A percentile compares a stretch with the other conserved stretches of the same genome.
Conservation (phyloP, 1,140 invertebrate species). For the Phymastichus coffea region DNA sequence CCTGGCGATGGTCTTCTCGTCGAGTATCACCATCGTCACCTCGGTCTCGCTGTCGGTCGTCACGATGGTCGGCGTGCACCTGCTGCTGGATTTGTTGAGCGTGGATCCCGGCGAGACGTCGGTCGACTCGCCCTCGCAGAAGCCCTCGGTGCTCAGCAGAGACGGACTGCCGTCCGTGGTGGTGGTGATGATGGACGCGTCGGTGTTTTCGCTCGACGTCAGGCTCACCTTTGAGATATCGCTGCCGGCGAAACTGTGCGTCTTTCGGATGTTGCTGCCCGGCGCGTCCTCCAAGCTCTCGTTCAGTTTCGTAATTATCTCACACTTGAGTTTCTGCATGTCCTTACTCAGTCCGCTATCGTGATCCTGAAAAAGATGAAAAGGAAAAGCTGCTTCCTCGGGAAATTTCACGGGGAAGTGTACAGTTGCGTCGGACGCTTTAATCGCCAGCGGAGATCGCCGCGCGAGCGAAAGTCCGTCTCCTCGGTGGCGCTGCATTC, state of each 20-base stretch:
- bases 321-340: slow-evolving; percentile 46
- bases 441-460: too few relatives aligned
- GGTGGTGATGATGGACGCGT: slow-evolving; percentile 47
- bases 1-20: slow-evolving; percentile 36
- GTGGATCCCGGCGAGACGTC: slow-evolving; percentile 49
- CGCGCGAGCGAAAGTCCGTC: too few relatives aligned
- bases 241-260: slow-evolving; percentile 52
- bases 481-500: too few relatives aligned
- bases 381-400: too few relatives aligned
- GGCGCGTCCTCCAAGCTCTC: slow-evolving; percentile 6
- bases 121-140: slow-evolving; percentile 52
- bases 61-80: slow-evolving; percentile 38
- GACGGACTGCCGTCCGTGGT: slow-evolving; percentile 51
- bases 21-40: slow-evolving; percentile 21
- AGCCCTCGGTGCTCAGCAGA: slow-evolving; percentile 52
- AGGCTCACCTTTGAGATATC: slow-evolving; percentile 52
- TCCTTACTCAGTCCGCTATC: slow-evolving; percentile 43
- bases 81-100: slow-evolving; percentile 43
- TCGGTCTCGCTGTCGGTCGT: slow-evolving; percentile 42
- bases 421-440: too few relatives aligned
- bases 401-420: too few relatives aligned
- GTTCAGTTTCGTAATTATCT: slow-evolving; percentile 46
- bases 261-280: slow-evolving; percentile 42
- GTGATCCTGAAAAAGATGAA: slow-evolving; percentile 20
- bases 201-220: slow-evolving; percentile 51